phyloP scores from a whole-genome alignment of 2,113 vertebrate genomes.

The Cyanoramphus novaezelandiae region DNA sequence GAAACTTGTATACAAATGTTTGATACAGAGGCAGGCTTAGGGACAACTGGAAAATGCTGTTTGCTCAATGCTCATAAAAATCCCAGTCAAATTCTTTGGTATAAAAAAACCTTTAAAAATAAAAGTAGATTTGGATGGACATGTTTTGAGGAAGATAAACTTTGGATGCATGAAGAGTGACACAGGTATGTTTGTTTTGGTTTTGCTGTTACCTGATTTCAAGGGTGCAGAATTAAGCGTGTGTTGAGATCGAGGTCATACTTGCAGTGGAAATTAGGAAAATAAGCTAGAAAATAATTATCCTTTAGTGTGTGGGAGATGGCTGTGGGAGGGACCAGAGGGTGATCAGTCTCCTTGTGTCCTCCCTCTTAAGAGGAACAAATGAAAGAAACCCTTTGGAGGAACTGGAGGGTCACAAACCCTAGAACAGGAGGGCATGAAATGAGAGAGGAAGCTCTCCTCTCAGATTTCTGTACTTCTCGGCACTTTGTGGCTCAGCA shows the following conservation, averaged over 20 bases:
- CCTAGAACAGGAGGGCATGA: neutral
- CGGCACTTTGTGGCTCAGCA: neutral
- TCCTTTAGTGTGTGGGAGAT: neutral
- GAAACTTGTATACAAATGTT: neutral
- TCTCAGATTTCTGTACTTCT: neutral
- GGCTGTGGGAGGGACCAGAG: neutral
- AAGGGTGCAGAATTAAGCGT: neutral
- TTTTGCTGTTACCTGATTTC: neutral
- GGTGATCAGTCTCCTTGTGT: neutral
- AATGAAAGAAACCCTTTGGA: neutral
- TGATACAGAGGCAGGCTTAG: neutral
- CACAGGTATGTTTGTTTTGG: neutral
- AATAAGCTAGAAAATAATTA: neutral
- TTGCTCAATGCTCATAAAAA: neutral
- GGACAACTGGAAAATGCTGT: neutral
- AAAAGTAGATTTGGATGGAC: neutral
- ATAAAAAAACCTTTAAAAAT: neutral
- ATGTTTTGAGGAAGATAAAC: neutral
- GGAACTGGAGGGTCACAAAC: neutral
- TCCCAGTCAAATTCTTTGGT: neutral
- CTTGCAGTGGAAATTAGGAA: neutral
- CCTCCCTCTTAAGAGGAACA: neutral
- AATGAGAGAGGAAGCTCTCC: neutral
- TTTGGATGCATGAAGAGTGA: neutral
- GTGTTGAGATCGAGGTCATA: neutral